Evolutionary conservation across 2,888 invertebrate species (phyloP).

Genomic region (Mycalesis mineus): DNA sequence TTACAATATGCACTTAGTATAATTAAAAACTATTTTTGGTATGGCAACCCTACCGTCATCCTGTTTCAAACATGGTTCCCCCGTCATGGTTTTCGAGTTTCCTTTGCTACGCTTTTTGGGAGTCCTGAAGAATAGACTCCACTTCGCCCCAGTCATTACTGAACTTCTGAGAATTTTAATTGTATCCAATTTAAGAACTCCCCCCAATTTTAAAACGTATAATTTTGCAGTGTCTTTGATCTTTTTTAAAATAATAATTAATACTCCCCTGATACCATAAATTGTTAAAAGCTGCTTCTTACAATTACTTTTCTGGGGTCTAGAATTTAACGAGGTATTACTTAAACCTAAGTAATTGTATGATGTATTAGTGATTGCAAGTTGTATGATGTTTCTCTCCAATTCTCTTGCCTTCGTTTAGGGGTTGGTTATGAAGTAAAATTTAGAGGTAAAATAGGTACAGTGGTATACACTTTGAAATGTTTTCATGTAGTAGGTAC

Average conservation of each 20-base stretch:
- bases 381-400: neutral
- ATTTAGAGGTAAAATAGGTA: too few relatives aligned
- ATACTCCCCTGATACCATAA: neutral
- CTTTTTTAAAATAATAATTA: neutral
- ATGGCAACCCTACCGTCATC: neutral
- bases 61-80: constrained; percentile 21
- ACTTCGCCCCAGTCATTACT: constrained; percentile 18
- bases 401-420: too few relatives aligned
- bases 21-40: too few relatives aligned
- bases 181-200: constrained; percentile 17
- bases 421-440: too few relatives aligned
- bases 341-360: too few relatives aligned
- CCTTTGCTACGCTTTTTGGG: constrained; percentile 25
- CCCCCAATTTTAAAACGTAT: constrained; percentile 4
- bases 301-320: neutral
- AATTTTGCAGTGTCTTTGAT: neutral
- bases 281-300: neutral
- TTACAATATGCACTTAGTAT: too few relatives aligned
- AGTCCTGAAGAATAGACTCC: constrained; percentile 22
- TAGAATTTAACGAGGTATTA: neutral
- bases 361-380: too few relatives aligned
- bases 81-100: constrained; percentile 26
- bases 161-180: constrained; percentile 18
- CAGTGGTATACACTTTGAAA: too few relatives aligned
- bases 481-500: too few relatives aligned